Base-by-base conservation (phyloP, 2,113 vertebrate species). In the Pagrus major region DNA sequence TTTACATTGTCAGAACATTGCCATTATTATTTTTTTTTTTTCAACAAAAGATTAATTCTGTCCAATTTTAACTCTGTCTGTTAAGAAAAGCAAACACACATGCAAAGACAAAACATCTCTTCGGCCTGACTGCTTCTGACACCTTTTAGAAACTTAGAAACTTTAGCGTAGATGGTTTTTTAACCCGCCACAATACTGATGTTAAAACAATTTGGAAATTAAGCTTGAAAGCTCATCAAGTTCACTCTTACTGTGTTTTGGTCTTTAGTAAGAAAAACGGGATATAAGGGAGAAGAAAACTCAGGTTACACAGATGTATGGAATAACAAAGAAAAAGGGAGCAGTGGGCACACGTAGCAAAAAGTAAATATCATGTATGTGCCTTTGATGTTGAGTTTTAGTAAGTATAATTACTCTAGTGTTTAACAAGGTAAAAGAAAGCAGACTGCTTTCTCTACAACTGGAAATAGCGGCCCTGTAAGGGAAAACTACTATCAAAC, bases 221-320 rank as follows among this genome's bases (percentile, higher is more conserved):
- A 21, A 66, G 20, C 5, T 9, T 46, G 27, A n/a, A 6, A 56
- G 16, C 29, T 47, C 55, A 16, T 46, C 18, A 31, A 10, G 54
- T 60, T 68, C 31, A 29, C 61, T 77, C 75, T 78, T 37, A 21
- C 16, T 70, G 69, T 80, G 79, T 87, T 88, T 86, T 65, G 72
- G 80, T 35, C 44, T 68, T 73, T 18, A 51, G 23, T 52, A 2
- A 42, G n/a, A 69, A 61, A 65, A 69, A 44, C n/a, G 39, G 79
- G 81, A 81, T 61, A 21, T 58, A 79, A 81, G 75, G 75, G 78
- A 92, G 80, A 80, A 9, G 16, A 86, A 89, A 88, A 81, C 91
- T 92, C 91, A 91, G 89, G 91, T 90, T 79, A 78, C 33, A 76
- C 80, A 71, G 71, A 59, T 8, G 66, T 44, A 78, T 51, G 52